Percentiles rank a stretch among this genome's conserved stretches.
Conservation (phyloP, 2,797 vertebrate genomes). For the Galago senegalensis region DNA sequence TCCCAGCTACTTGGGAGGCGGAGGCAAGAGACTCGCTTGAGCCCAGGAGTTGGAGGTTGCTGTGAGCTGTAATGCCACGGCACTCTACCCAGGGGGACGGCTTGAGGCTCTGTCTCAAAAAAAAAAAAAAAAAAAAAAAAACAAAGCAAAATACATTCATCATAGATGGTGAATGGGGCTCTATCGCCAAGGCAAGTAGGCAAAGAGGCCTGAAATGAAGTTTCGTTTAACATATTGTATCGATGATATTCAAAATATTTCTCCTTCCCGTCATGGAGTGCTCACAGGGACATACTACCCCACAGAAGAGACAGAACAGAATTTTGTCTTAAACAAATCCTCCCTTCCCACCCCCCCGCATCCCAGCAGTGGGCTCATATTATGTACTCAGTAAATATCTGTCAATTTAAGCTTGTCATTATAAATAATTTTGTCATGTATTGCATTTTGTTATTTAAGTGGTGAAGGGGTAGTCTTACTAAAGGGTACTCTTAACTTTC, state of each 20-base stretch:
- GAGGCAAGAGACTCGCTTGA: no score
- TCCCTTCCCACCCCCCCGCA: neutral
- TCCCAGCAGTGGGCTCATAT: neutral
- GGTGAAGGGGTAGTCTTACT: neutral
- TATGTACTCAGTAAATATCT: neutral
- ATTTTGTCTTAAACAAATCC: neutral
- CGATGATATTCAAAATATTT: neutral
- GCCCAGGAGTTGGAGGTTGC: no score
- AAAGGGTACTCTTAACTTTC: constrained; percentile 18
- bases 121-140: no score
- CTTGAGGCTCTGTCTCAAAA: no score
- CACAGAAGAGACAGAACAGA: neutral
- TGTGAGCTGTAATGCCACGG: no score
- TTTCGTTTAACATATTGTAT: neutral
- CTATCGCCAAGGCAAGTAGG: no score
- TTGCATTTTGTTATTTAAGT: neutral
- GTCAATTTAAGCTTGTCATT: constrained; percentile 6
- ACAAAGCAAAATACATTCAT: no score
- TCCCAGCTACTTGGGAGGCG: no score
- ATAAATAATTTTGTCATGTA: neutral
- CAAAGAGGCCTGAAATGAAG: neutral
- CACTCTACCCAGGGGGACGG: no score
- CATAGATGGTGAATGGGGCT: no score
- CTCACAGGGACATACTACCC: neutral
- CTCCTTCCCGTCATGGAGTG: neutral